Conservation (phyloP, 2,113 vertebrate species). For the Taurulus bubalis region DNA sequence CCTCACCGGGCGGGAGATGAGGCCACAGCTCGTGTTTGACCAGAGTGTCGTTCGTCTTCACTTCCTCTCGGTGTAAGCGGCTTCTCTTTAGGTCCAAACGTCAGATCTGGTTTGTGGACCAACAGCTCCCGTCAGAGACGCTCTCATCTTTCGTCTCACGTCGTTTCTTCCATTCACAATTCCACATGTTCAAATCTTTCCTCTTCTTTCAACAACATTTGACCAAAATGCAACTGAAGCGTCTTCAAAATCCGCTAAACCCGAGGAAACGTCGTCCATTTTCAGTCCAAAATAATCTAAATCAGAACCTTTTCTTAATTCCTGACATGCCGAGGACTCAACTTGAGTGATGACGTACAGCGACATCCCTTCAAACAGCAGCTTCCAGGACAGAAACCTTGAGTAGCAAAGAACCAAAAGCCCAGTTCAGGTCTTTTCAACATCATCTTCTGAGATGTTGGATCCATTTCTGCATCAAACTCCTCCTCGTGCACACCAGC, state of each 20-base stretch:
- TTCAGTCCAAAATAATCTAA: not conserved
- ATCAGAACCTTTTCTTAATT: not conserved
- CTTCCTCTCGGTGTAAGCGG: not conserved
- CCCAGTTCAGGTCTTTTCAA: not conserved
- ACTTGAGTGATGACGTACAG: not conserved
- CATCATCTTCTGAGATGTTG: not conserved
- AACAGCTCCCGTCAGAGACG: not conserved
- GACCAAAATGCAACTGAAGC: too few species aligned
- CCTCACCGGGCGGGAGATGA: too few species aligned
- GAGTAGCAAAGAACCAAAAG: not conserved
- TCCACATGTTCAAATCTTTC: not conserved
- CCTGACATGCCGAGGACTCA: not conserved
- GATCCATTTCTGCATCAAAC: not conserved
- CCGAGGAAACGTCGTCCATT: not conserved
- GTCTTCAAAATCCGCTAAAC: not conserved
- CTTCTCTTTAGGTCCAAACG: not conserved
- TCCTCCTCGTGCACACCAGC: not conserved
- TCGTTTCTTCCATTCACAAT: rapidly evolving
- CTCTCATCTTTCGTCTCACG: not conserved
- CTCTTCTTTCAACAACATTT: not conserved
- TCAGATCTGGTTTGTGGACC: not conserved
- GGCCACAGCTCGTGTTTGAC: not conserved
- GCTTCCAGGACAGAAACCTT: not conserved
- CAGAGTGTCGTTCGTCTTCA: not conserved
- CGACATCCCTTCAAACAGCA: not conserved